These are phyloP conservation scores for Cancer borealis DNA, from an alignment of 2,888 invertebrate species.

Conservation along the genomic window DNA sequence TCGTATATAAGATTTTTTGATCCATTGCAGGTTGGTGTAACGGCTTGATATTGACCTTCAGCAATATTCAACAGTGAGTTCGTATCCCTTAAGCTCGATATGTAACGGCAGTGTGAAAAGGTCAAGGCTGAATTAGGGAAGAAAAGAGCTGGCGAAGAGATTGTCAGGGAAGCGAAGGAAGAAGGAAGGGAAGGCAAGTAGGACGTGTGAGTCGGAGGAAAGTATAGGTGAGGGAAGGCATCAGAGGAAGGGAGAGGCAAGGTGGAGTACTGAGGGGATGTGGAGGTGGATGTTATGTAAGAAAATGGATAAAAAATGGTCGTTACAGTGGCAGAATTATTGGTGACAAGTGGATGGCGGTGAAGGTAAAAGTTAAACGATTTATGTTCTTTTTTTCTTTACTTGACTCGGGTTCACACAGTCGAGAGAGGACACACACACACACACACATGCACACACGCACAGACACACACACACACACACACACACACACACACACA, in stretches of 20 bases:
- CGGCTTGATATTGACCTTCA: not conserved
- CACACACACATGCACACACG: conserved; percentile 20
- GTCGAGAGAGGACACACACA: not conserved
- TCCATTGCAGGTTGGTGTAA: not conserved
- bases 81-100: not conserved
- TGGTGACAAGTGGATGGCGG: too few relatives aligned
- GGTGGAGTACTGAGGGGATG: too few relatives aligned
- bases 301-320: too few relatives aligned
- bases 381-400: too few relatives aligned
- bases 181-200: not conserved
- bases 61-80: not conserved
- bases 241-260: not conserved
- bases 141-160: not conserved
- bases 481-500: not conserved
- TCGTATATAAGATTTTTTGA: not conserved
- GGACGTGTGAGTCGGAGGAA: not conserved
- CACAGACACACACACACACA: not conserved
- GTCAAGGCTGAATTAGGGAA: not conserved
- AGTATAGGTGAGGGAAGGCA: not conserved
- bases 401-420: too few relatives aligned
- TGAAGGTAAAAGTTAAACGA: too few relatives aligned
- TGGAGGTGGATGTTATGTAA: too few relatives aligned
- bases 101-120: not conserved
- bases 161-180: not conserved
- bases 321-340: too few relatives aligned